These are phyloP conservation scores for Panthera uncia DNA, from an alignment of 2,113 vertebrate genomes.

Conservation along the genomic window DNA sequence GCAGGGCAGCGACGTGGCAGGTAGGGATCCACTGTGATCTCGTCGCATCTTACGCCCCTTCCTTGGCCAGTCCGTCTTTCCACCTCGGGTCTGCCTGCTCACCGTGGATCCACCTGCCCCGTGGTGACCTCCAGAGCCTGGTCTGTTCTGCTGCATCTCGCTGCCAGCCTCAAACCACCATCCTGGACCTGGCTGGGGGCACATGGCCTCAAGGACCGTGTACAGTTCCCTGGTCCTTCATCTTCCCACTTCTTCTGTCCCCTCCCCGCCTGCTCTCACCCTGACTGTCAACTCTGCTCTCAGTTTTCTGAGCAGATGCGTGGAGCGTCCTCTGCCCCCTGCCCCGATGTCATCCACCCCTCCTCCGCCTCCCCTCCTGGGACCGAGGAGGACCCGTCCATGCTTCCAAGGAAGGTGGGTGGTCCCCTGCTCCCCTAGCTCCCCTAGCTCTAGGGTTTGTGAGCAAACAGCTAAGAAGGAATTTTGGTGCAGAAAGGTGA, in stretches of 20 bases:
- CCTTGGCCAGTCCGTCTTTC: neutral
- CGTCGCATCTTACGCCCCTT: neutral
- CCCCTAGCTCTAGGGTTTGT: too few species aligned
- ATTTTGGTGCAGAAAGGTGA: too few species aligned
- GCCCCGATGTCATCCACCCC: neutral
- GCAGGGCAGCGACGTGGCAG: neutral
- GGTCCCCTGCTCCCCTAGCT: too few species aligned
- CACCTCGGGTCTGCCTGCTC: neutral
- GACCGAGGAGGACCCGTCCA: fast-evolving
- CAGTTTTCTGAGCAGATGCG: neutral
- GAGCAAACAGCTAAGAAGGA: too few species aligned
- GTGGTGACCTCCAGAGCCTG: neutral
- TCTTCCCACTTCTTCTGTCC: neutral
- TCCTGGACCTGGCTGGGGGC: neutral
- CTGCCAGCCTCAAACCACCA: neutral
- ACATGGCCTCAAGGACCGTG: neutral
- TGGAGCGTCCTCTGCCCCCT: neutral
- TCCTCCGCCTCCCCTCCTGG: neutral
- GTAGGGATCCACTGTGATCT: neutral
- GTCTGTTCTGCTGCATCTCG: neutral
- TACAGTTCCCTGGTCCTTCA: neutral
- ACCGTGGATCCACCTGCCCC: neutral
- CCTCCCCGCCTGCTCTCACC: neutral
- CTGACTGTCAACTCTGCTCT: neutral
- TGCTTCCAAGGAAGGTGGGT: neutral